phyloP scores from a whole-genome alignment of 2,888 invertebrate species.

The Bedellia somnulentella region DNA sequence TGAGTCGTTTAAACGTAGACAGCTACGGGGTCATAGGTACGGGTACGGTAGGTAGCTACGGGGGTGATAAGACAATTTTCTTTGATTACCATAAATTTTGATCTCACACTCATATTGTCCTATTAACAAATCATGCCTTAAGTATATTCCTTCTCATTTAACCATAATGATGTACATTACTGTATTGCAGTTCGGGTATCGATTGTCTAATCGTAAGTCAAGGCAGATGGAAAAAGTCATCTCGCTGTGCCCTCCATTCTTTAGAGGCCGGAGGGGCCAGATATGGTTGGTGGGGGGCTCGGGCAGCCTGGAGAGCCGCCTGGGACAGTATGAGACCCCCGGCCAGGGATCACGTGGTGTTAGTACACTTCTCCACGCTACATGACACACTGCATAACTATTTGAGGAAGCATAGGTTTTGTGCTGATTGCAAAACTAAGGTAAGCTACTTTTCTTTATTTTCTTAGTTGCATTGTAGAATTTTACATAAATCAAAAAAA shows the following conservation, averaged over 20 bases:
- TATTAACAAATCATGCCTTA: too few relatives aligned
- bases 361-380: slow-evolving; percentile 82
- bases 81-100: too few relatives aligned
- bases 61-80: too few relatives aligned
- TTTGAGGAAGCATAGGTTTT: slow-evolving; percentile 90
- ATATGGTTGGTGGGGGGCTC: slow-evolving; percentile 65
- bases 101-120: too few relatives aligned
- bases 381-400: slow-evolving; percentile 87
- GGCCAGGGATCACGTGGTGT: slow-evolving; percentile 81
- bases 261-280: slow-evolving; percentile 83
- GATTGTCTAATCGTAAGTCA: slow-evolving; percentile 79
- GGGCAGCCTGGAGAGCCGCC: slow-evolving; percentile 77
- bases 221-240: slow-evolving; percentile 84
- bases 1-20: too few relatives aligned
- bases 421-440: slow-evolving; percentile 91
- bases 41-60: too few relatives aligned
- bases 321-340: slow-evolving; percentile 84
- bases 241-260: slow-evolving; percentile 86
- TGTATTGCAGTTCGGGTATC: slow-evolving; percentile 63
- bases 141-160: too few relatives aligned
- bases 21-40: too few relatives aligned
- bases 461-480: too few relatives aligned
- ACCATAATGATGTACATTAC: not conserved
- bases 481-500: too few relatives aligned
- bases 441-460: slow-evolving; percentile 48